A percentile compares a stretch with the other conserved stretches of the same genome.
phyloP scores from a whole-genome alignment of 92 coral and sea anemone species.

The Heliopora coerulea region DNA sequence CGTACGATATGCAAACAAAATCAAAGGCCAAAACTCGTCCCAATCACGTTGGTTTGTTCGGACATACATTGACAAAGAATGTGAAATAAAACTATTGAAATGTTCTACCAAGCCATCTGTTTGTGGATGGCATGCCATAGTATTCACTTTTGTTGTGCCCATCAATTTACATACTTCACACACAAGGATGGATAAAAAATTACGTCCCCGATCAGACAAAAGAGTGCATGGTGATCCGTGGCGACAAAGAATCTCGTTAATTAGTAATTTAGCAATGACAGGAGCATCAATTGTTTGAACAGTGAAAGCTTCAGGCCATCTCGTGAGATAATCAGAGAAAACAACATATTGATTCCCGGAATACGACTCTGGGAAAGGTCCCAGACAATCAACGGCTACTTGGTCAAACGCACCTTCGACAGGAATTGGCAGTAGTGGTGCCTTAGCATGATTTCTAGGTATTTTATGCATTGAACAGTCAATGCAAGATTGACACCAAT shows the following conservation, averaged over 20 bases:
- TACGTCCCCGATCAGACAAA: slow-evolving; percentile 60
- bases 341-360: slow-evolving; percentile 60
- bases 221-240: slow-evolving; percentile 54
- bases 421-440: slow-evolving; percentile 43
- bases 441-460: slow-evolving; percentile 28
- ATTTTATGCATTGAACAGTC: slow-evolving; percentile 59
- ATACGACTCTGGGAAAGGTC: slow-evolving; percentile 56
- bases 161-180: slow-evolving; percentile 59
- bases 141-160: slow-evolving; percentile 36
- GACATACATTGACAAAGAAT: slow-evolving; percentile 50
- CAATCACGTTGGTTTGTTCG: slow-evolving; percentile 48
- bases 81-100: slow-evolving; percentile 32
- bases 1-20: slow-evolving; percentile 50
- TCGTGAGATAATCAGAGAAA: slow-evolving; percentile 56
- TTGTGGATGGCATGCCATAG: slow-evolving; percentile 41
- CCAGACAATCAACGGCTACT: slow-evolving; percentile 61
- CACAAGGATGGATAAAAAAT: slow-evolving; percentile 51
- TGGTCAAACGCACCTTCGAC: slow-evolving; percentile 56
- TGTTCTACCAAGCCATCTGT: slow-evolving; percentile 29
- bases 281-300: slow-evolving; percentile 49
- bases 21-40: slow-evolving; percentile 41
- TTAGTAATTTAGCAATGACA: slow-evolving; percentile 49
- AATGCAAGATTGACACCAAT: slow-evolving; percentile 53
- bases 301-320: slow-evolving; percentile 70
- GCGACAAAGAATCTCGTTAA: slow-evolving; percentile 51